These are phyloP conservation scores for Seira ritae DNA, from an alignment of 2,888 invertebrate genomes.

Conservation along the genomic window DNA sequence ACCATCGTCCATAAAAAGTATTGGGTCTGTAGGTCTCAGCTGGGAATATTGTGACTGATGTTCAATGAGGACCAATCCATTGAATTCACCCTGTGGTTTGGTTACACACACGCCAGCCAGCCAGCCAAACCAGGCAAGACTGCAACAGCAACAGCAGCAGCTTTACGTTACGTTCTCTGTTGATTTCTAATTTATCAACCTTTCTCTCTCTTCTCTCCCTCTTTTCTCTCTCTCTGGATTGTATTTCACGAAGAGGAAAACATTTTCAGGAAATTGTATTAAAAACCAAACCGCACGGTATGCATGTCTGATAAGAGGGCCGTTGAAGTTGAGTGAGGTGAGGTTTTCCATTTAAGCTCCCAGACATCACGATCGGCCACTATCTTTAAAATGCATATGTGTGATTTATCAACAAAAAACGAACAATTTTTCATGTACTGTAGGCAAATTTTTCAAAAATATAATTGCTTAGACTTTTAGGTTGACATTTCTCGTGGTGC, in stretches of 20 bases:
- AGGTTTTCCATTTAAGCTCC: constrained; percentile 17
- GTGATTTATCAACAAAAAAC: background rate
- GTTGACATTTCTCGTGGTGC: too few relatives aligned
- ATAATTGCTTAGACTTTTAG: background rate
- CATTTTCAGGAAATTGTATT: constrained; percentile 49
- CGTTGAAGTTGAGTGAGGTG: constrained; percentile 5
- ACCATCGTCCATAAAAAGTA: background rate
- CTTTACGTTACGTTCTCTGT: constrained; percentile 38
- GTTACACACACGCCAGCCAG: background rate
- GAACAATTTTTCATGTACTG: too few relatives aligned
- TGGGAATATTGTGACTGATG: constrained; percentile 54
- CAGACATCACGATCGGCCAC: background rate
- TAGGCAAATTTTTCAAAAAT: background rate
- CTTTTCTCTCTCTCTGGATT: constrained; percentile 31
- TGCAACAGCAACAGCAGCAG: too few relatives aligned
- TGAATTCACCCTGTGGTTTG: background rate
- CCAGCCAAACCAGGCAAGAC: constrained; percentile 28
- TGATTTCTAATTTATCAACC: constrained; percentile 54
- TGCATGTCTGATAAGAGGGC: constrained; percentile 37
- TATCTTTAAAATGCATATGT: background rate
- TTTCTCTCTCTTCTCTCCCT: constrained; percentile 23
- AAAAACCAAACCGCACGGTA: constrained; percentile 41
- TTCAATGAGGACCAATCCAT: background rate
- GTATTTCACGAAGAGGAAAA: background rate
- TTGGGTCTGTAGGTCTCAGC: background rate